Base-by-base conservation (phyloP, 2,888 invertebrate species). In the Lacanobia wlatinum region DNA sequence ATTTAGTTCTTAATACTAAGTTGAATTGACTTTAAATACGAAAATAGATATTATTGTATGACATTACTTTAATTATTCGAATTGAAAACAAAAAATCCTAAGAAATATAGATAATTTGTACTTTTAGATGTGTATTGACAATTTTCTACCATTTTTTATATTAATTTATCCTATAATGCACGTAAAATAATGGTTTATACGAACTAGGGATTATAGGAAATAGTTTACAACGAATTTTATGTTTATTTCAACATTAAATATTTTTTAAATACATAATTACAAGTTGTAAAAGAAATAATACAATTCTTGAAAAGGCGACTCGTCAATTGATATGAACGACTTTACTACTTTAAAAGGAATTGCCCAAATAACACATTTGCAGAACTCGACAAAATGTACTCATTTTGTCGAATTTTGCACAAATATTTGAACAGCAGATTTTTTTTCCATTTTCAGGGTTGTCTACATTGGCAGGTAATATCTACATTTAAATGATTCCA, bases 131-230 rank as follows among this genome's bases (percentile, higher is more conserved):
- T 65, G 61, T 81, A 70, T 81, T 70, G 82, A 65, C 40, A 58
- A 81, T 78, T 78, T 78, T 69, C 77, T 81, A 78, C 78, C 70
- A 59, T 65, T 81, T 68, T 78, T 70, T 68, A 61, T 81, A 76
- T 40, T 70, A 62, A 50, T 81, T 78, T 78, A 62, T 62, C 76
- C 53, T 64, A 14, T n/a, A 46, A 50, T 65, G 18, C 2, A 2
- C 1, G 50, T 75, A 18, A 56, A 48, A 52, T 68, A 12, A 1
- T 3, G 50, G 50, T 75, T 2, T 40, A 48, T 64, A 48, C 21
- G 50, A 74, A 68, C 46, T 68, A 14, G 0, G 12, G 12, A 23
- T 16, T 38, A 7, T 16, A 12, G 1, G 0, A 68, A 53, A 21
- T 1, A 40, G 2, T 9, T 18, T 38, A 18, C 5, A 75, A n/a